A percentile compares a stretch with the other conserved stretches of the same genome.
These are phyloP conservation scores for Bubo bubo DNA, from an alignment of 2,113 vertebrate species.

Conservation along the genomic window DNA sequence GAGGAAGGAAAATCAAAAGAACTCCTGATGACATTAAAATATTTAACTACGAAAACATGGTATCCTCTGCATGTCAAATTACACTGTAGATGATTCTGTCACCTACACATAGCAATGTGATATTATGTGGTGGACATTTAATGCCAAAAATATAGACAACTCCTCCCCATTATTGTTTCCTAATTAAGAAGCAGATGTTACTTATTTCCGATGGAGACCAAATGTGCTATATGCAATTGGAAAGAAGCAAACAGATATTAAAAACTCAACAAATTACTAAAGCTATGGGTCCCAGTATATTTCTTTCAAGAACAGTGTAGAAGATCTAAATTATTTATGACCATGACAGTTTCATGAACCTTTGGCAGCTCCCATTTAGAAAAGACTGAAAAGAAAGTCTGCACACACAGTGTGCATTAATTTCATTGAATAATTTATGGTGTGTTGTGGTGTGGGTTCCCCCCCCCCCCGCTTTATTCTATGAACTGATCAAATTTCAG, in stretches of 20 bases:
- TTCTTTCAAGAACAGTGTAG: background rate
- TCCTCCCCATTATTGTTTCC: background rate
- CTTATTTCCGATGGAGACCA: background rate
- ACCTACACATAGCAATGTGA: background rate
- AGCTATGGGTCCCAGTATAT: background rate
- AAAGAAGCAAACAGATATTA: background rate
- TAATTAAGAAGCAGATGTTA: background rate
- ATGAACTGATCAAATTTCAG: background rate
- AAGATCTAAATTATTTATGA: background rate
- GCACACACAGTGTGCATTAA: background rate
- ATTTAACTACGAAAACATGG: background rate
- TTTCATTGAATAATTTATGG: slow-evolving; percentile 6
- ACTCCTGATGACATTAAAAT: background rate
- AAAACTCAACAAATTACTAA: background rate
- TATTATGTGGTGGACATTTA: background rate
- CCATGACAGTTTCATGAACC: background rate
- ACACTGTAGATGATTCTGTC: background rate
- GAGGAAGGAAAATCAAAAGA: background rate
- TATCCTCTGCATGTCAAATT: background rate
- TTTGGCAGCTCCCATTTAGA: background rate
- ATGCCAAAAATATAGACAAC: background rate
- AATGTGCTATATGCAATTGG: background rate
- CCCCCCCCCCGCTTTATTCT: background rate
- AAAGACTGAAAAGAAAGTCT: slow-evolving; percentile 1
- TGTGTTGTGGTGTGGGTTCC: background rate